Conservation (phyloP, 1,140 invertebrate species). For the Trichonephila clavipes region DNA sequence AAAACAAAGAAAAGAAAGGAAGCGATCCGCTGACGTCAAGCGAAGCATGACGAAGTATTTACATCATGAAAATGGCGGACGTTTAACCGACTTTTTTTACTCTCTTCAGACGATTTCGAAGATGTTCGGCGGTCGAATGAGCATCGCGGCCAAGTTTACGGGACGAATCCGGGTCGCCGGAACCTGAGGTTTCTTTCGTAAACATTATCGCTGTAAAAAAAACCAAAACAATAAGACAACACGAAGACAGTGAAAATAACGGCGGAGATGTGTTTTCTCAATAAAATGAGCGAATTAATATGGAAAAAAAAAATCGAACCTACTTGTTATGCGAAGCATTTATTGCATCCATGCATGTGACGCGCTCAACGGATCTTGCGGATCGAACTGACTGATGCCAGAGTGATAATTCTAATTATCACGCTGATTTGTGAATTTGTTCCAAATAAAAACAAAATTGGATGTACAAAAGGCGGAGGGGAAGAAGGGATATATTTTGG, state of each 20-base stretch:
- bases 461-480: background rate
- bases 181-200: conserved; percentile 13
- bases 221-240: background rate
- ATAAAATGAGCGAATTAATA: conserved; percentile 1
- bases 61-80: background rate
- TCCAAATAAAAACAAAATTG: background rate
- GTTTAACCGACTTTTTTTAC: background rate
- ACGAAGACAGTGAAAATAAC: background rate
- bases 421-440: background rate
- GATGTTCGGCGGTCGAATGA: background rate
- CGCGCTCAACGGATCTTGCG: background rate
- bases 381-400: background rate
- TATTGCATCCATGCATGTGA: background rate
- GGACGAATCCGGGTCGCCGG: conserved; percentile 16
- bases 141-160: conserved; percentile 20
- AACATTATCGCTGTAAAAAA: background rate
- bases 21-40: background rate
- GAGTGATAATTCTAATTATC: background rate
- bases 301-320: background rate
- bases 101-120: background rate
- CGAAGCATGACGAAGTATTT: conserved; percentile 11
- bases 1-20: background rate
- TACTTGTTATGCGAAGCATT: conserved; percentile 9
- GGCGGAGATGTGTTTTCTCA: background rate
- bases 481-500: too few relatives aligned